Conservation (phyloP, 2,113 vertebrate species). For the Rhinolophus sinicus region DNA sequence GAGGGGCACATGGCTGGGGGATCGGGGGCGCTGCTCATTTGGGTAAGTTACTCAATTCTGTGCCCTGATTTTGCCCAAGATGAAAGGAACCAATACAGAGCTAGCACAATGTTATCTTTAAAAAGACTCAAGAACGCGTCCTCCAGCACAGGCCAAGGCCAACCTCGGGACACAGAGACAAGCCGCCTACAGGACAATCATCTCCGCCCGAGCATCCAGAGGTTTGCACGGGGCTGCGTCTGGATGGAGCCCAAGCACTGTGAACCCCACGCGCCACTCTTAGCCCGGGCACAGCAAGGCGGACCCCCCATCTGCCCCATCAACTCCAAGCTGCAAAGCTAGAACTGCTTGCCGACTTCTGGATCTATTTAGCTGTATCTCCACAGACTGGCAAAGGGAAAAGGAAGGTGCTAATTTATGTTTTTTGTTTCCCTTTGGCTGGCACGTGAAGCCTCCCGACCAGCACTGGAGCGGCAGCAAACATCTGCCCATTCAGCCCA, state of each 20-base stretch:
- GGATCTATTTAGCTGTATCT: not conserved
- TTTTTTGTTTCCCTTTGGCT: conserved; percentile 41
- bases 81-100: not conserved
- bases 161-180: not conserved
- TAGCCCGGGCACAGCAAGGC: not conserved
- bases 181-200: rapidly evolving
- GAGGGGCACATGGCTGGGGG: no score
- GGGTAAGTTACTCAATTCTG: not conserved
- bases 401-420: conserved; percentile 14
- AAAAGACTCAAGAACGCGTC: not conserved
- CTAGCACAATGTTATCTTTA: no score
- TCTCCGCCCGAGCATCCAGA: not conserved
- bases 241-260: not conserved
- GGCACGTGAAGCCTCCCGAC: not conserved
- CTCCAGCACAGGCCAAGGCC: not conserved
- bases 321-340: not conserved
- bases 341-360: not conserved
- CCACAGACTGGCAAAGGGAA: conserved; percentile 25
- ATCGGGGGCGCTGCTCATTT: not conserved
- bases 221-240: rapidly evolving
- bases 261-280: not conserved
- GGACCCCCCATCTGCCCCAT: not conserved
- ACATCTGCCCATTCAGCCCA: not conserved
- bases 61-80: not conserved
- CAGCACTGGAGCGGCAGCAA: not conserved